Percentiles rank a stretch among this genome's conserved stretches.
Conservation (phyloP, 1,140 invertebrate genomes). For the Cyrtorhinus lividipennis region DNA sequence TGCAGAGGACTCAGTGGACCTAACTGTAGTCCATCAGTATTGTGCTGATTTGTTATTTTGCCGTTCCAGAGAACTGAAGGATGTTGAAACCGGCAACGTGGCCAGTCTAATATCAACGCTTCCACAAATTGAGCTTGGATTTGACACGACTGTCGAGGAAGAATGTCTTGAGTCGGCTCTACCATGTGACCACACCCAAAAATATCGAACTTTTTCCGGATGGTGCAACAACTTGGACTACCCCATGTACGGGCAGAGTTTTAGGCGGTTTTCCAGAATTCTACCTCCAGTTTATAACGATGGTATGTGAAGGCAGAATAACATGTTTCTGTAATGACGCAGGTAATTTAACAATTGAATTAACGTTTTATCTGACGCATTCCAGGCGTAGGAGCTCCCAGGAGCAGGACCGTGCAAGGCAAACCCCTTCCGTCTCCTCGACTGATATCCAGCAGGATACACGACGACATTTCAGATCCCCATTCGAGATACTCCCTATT, state of each 20-base stretch:
- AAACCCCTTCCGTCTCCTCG: slow-evolving; percentile 61
- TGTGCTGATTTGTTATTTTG: too few relatives aligned
- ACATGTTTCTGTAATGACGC: not conserved
- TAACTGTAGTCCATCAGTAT: not conserved
- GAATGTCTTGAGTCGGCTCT: slow-evolving; percentile 28
- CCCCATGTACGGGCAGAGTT: slow-evolving; percentile 66
- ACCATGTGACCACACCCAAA: slow-evolving; percentile 61
- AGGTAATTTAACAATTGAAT: not conserved
- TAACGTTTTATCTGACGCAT: not conserved
- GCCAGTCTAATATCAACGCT: slow-evolving; percentile 32
- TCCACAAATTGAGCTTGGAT: slow-evolving; percentile 32
- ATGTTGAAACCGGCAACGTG: slow-evolving; percentile 30
- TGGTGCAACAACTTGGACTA: slow-evolving; percentile 84
- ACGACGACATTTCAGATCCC: slow-evolving; percentile 72
- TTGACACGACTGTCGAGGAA: slow-evolving; percentile 27
- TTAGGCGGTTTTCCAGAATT: slow-evolving; percentile 72
- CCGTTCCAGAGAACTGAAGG: slow-evolving; percentile 29
- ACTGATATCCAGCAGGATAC: slow-evolving; percentile 69
- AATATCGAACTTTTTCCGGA: slow-evolving; percentile 69
- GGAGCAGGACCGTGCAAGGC: slow-evolving; percentile 54
- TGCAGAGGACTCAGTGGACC: not conserved
- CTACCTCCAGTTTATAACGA: slow-evolving; percentile 79
- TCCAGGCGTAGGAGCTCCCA: slow-evolving; percentile 55
- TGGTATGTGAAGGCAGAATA: slow-evolving; percentile 34
- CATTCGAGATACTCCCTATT: slow-evolving; percentile 78